Evolutionary conservation across 2,797 vertebrate genomes (phyloP).

Genomic region (Aeoliscus strigatus): DNA sequence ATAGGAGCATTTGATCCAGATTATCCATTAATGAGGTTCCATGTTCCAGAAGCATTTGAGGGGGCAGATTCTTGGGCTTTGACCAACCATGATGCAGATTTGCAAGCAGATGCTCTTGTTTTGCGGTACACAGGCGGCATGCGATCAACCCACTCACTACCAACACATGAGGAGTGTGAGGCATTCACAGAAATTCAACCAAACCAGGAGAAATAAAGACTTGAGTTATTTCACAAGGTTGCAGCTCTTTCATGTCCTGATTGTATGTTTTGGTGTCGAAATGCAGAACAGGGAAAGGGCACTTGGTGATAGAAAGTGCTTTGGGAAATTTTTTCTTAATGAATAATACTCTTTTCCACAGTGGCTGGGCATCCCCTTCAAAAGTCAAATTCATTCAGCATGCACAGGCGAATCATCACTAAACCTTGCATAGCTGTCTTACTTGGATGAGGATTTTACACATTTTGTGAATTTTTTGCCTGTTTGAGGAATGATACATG

Average conservation of each 20-base stretch:
- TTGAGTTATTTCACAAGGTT: slow-evolving; percentile 5
- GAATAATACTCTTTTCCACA: slow-evolving; percentile 17
- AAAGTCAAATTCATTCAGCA: slow-evolving; percentile 65
- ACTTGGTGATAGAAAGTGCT: slow-evolving; percentile 23
- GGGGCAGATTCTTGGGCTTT: not conserved
- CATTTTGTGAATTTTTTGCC: slow-evolving; percentile 84
- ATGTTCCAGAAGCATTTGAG: slow-evolving; percentile 12
- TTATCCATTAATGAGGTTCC: slow-evolving; percentile 4
- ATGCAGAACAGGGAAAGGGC: slow-evolving; percentile 21
- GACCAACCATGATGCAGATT: slow-evolving; percentile 36
- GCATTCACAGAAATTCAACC: slow-evolving; percentile 12
- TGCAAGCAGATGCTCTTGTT: slow-evolving; percentile 27
- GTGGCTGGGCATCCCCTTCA: slow-evolving; percentile 24
- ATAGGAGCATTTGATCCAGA: slow-evolving; percentile 10
- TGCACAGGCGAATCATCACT: slow-evolving; percentile 66
- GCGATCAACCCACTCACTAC: slow-evolving; percentile 46
- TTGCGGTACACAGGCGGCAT: slow-evolving; percentile 63
- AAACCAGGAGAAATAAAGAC: slow-evolving; percentile 11
- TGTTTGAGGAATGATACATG: slow-evolving; percentile 68
- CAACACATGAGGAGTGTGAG: slow-evolving; percentile 49
- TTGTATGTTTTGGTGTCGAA: slow-evolving; percentile 44
- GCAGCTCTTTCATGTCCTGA: slow-evolving; percentile 48
- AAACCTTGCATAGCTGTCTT: slow-evolving; percentile 64
- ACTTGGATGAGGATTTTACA: slow-evolving; percentile 78
- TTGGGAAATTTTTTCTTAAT: slow-evolving; percentile 24